phyloP scores from a whole-genome alignment of 2,113 vertebrate genomes.

The human region GRCh38 chr3:129056501-129057000 shows the following conservation, averaged over 20 bases:
- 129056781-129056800: too few relatives aligned
- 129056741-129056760: not conserved
- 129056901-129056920: not conserved
- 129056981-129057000: not conserved
- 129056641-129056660: not conserved
- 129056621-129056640: not conserved
- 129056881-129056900: not conserved
- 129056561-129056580: not conserved
- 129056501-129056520: not conserved
- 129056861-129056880: not conserved
- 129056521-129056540: too few relatives aligned
- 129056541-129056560: not conserved
- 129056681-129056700: not conserved
- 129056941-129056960: not conserved
- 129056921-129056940: not conserved
- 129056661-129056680: not conserved
- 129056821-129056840: not conserved
- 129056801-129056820: not conserved
- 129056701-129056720: not conserved
- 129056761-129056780: not conserved
- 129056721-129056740: not conserved
- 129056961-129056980: not conserved
- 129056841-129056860: too few relatives aligned
- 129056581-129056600: not conserved
- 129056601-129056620: not conserved